phyloP scores from a whole-genome alignment of 1,140 invertebrate genomes.

The Temnothorax curvispinosus region DNA sequence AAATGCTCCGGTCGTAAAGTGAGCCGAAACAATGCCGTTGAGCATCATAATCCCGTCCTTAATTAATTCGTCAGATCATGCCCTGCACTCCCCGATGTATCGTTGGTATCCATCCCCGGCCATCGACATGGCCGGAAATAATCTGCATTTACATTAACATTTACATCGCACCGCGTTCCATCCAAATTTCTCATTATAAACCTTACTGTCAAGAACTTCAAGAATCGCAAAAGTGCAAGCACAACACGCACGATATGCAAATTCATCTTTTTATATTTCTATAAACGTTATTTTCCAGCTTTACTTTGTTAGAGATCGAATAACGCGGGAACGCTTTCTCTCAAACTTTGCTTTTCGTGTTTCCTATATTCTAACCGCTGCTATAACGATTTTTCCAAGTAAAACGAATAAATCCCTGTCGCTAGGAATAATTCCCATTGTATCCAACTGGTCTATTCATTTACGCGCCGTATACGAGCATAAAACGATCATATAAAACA shows the following conservation, averaged over 20 bases:
- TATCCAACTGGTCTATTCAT: not conserved
- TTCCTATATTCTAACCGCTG: not conserved
- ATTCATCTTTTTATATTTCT: conserved; percentile 24
- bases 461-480: not conserved
- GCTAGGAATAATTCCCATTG: not conserved
- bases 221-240: conserved; percentile 2
- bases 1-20: conserved; percentile 37
- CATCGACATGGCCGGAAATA: conserved; percentile 34
- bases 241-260: not conserved
- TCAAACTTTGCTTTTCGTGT: not conserved
- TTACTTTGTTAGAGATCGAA: not conserved
- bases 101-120: conserved; percentile 18
- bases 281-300: not conserved
- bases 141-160: conserved; percentile 44
- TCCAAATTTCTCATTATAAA: not conserved
- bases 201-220: not conserved
- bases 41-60: conserved; percentile 50
- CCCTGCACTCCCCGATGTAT: conserved; percentile 33
- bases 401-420: conserved; percentile 1
- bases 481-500: conserved; percentile 41
- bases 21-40: conserved; percentile 40
- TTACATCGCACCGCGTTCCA: conserved; percentile 4
- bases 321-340: not conserved
- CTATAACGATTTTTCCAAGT: not conserved
- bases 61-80: conserved; percentile 57